Base-by-base conservation (phyloP, 2,113 vertebrate species). In the Pelecanoides urinatrix region DNA sequence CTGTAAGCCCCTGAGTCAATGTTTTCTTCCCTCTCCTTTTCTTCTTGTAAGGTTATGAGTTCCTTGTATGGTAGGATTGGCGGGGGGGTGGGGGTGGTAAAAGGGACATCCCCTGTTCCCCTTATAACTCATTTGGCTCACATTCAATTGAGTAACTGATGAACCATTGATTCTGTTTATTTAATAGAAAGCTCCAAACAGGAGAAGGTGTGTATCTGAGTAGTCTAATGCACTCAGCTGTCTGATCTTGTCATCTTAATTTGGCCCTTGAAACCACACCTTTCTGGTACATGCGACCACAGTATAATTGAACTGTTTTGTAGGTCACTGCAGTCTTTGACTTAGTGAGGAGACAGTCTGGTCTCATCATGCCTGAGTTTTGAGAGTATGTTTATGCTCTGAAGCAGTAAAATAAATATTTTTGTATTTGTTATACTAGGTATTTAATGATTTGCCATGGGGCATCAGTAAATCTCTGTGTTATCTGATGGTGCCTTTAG, bases 351-450 rank as follows among this genome's bases (percentile, higher is more conserved):
- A 86, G 47, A 20, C 4, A 56, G 14, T 90, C 74, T 47, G 88
- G 38, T 81, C 71, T 94, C 68, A 21, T 92, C 84, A 10, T 53
- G 82, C 80, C 40, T 12, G 25, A 42, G 40, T 50, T 63, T 45
- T 38, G 27, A 76, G 75, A 91, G 67, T 75, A 13, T 45, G 32
- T 73, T 66, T 88, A 56, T 83, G 55, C 78, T 94, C 65, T 83
- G 63, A 83, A 94, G 81, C 73, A 94, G 26, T 71, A 81, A 74
- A 95, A 78, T 44, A 92, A 87, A 77, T 92, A 82, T 77, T 93
- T 65, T 61, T 53, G 11, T 91, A 38, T 86, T 94, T 58, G 47
- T 27, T 73, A 19, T 5, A 58, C 10, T 58, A 70, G 67, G 59
- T 44, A 32, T 76, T 92, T 70, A 61, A 44, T 55, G 6, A 58